phyloP scores from a whole-genome alignment of 2,888 invertebrate genomes.

The Formica aserva region DNA sequence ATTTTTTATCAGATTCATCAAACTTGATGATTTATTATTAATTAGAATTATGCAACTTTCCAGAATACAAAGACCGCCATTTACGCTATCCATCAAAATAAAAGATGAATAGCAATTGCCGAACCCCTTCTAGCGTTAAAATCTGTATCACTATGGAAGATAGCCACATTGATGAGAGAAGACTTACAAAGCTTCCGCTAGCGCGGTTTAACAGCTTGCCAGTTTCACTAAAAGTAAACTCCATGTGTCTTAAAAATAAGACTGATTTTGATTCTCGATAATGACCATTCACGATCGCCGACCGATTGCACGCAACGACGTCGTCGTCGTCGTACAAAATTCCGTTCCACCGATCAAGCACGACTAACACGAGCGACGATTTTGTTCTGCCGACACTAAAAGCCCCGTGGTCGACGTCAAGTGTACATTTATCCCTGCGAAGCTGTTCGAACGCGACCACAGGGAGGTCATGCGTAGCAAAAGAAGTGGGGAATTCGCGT shows the following conservation, averaged over 20 bases:
- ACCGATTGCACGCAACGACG: background rate
- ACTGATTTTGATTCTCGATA: slow-evolving; percentile 24
- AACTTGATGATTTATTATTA: background rate
- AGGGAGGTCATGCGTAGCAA: slow-evolving; percentile 83
- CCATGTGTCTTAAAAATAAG: slow-evolving; percentile 69
- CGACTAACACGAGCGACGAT: slow-evolving; percentile 64
- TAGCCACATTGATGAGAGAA: background rate
- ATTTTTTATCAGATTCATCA: background rate
- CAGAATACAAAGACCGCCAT: background rate
- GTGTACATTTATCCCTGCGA: slow-evolving; percentile 85
- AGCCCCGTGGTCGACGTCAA: slow-evolving; percentile 80
- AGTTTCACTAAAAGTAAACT: slow-evolving; percentile 74
- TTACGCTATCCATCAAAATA: background rate
- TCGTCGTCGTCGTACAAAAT: slow-evolving; percentile 24
- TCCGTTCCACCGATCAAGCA: slow-evolving; percentile 56
- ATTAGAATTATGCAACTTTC: background rate
- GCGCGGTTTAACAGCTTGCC: slow-evolving; percentile 61
- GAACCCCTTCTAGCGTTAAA: background rate
- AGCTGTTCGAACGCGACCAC: slow-evolving; percentile 81
- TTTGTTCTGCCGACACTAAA: slow-evolving; percentile 79
- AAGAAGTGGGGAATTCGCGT: slow-evolving; percentile 74
- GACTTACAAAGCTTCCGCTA: slow-evolving; percentile 78
- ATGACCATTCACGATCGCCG: slow-evolving; percentile 22
- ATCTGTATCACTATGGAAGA: slow-evolving; percentile 5
- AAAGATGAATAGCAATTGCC: background rate